Evolutionary conservation across 2,888 invertebrate genomes (phyloP), one percentile per base, ranked within the genome.

Genomic region (Netelia inedita): DNA sequence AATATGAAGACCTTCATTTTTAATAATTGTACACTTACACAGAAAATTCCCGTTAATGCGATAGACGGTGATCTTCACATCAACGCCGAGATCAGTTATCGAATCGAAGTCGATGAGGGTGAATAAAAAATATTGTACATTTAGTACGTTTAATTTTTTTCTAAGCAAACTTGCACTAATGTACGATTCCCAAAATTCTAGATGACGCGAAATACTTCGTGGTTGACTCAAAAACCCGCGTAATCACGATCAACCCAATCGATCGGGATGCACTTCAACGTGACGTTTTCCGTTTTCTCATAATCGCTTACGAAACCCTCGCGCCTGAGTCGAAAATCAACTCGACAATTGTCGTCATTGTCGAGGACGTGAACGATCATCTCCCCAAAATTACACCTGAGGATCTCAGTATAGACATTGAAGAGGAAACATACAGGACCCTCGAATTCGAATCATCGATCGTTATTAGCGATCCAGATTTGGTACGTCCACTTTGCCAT

Each of bases 351-450:
- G 90, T 89, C 10, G 91, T 94, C 46, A 91, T 93, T 43, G 93
- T 96, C 16, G 90, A 92, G 28, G 96, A 96, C 89, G 94, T 96
- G 41, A 97, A 97, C 91, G 96, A 97, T 91, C 95, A 97, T 89
- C 90, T 89, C 14, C 97, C 97, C 0, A 88, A 90, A 87, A 95
- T 96, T 0, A 89, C 94, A 14, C 89, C 88, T 3, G 71, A 93
- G 0, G 23, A 87, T 0, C 94, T 94, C 82, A 80, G 69, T 6
- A 92, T 95, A 5, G 82, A 87, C 0, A 95, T 96, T 57, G 88
- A 92, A 11, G 96, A 96, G 91, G 95, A 95, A 89, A 95, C 94
- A 2, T 94, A 95, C 9, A 90, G 94, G 89, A 94, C 94, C 0
- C 90, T 95, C 1, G 92, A 93, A 84, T 94, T 95, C 82, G 89